Evolutionary conservation across 64 coral and sea anemone genomes (phyloP).

Genomic region (Pocillopora verrucosa): DNA sequence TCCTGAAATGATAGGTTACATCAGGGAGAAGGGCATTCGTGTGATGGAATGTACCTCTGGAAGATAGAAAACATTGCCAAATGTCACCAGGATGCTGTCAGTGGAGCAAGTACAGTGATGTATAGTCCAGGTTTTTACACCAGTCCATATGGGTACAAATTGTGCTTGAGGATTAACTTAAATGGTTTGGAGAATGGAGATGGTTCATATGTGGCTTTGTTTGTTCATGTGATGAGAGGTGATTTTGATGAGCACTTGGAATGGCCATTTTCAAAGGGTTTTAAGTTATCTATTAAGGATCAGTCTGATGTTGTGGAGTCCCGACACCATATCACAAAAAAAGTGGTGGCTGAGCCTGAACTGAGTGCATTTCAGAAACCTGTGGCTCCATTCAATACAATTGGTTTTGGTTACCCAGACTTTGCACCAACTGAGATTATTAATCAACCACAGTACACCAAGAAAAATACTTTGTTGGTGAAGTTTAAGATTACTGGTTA

Average conservation of each 20-base stretch:
- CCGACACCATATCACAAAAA: slow-evolving; percentile 87
- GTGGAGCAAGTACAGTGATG: slow-evolving; percentile 57
- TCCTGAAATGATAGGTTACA: too few species aligned
- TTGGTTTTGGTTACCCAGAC: slow-evolving; percentile 92
- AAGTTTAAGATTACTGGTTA: slow-evolving; percentile 81
- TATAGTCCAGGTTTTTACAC: slow-evolving; percentile 79
- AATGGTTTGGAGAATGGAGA: slow-evolving; percentile 80
- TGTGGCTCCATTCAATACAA: slow-evolving; percentile 70
- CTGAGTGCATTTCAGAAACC: slow-evolving; percentile 83
- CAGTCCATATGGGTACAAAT: slow-evolving; percentile 68
- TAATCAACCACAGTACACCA: slow-evolving; percentile 68
- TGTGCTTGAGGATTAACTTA: slow-evolving; percentile 71
- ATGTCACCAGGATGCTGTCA: slow-evolving; percentile 57
- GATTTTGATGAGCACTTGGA: slow-evolving; percentile 82
- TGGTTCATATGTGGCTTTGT: slow-evolving; percentile 66
- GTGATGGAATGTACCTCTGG: slow-evolving; percentile 74
- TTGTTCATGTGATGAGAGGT: slow-evolving; percentile 87
- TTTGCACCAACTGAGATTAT: slow-evolving; percentile 85
- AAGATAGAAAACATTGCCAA: slow-evolving; percentile 71
- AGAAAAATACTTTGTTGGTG: slow-evolving; percentile 79
- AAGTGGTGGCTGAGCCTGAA: slow-evolving; percentile 75
- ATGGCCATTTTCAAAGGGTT: slow-evolving; percentile 86
- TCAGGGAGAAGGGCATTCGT: slow-evolving; percentile 55
- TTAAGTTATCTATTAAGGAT: slow-evolving; percentile 81
- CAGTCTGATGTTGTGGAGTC: slow-evolving; percentile 75